Evolutionary conservation across 2,797 vertebrate species (phyloP).

Genomic region (Nothura maculosa): DNA sequence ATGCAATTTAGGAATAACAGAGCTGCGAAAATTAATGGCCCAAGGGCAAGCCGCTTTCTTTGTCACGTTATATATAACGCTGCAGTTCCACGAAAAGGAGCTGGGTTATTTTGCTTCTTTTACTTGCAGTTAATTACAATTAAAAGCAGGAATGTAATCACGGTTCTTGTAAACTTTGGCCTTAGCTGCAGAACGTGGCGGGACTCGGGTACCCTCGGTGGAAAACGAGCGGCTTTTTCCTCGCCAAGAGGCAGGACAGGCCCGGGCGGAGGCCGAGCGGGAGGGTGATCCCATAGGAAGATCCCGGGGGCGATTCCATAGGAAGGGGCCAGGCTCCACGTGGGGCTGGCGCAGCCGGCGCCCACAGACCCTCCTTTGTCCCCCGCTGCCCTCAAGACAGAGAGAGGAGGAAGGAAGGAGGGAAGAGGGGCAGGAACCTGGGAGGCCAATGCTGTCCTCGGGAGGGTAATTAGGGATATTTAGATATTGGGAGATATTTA

Average conservation of each 20-base stretch:
- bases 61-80: conserved; percentile 49
- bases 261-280: background rate
- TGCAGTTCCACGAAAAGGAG: conserved; percentile 40
- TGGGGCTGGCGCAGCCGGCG: background rate
- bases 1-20: conserved; percentile 54
- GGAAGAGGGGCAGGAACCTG: conserved; percentile 48
- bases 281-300: background rate
- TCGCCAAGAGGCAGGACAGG: conserved; percentile 18
- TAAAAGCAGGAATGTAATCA: conserved; percentile 56
- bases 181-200: conserved; percentile 39
- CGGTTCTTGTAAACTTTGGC: conserved; percentile 60
- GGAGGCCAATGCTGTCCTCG: conserved; percentile 56
- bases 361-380: conserved; percentile 32
- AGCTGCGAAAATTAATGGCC: conserved; percentile 54
- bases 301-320: background rate
- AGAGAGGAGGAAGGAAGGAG: conserved; percentile 3
- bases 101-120: conserved; percentile 59
- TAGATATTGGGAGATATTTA: background rate
- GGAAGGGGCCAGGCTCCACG: no score
- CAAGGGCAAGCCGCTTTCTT: conserved; percentile 61
- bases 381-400: background rate
- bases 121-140: conserved; percentile 63
- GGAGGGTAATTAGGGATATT: conserved; percentile 62
- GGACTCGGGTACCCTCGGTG: conserved; percentile 57
- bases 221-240: background rate